Evolutionary conservation across 2,888 invertebrate genomes (phyloP), one percentile per base, ranked within the genome.

Genomic region (Drosophila mimica): DNA sequence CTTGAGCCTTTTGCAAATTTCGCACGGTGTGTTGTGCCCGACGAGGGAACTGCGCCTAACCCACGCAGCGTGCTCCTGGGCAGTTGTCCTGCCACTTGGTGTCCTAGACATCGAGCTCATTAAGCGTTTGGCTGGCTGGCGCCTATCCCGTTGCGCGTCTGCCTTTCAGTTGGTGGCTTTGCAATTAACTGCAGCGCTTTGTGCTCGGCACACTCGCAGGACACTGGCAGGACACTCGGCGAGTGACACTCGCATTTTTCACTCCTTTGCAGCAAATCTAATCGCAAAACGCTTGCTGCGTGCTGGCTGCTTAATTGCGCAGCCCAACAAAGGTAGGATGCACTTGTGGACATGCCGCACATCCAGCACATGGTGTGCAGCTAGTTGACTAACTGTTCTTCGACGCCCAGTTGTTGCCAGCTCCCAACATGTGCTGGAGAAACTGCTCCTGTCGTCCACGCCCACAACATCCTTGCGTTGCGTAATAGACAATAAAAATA

Each of bases 181-280:
- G 89, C 87, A 89, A 88, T 88, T 88, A 88, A 88, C 89, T 89
- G 89, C 84, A 79, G 76, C 63, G 87, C 79, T 63, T 87, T 79
- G 81, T 76, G 13, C 66, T 13, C 33, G 73, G 72, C 69, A 62
- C 84, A 62, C 61, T 66, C 66, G 40, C 70, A 52, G 70, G 48
- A 68, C 73, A 68, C 49, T 13, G 13, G 49, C 46, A 51, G 61
- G 81, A 68, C 78, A 59, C 74, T 76, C 59, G 74, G 78, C 73
- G 87, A 54, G 77, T 69, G 70, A 36, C 71, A 56, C 68, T 61
- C 61, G 62, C 71, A 77, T 79, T 84, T 81, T 79, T 82, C 83
- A 88, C 88, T 85, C 86, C 74, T 85, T 88, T 62, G 79, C 60
- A 71, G 82, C 76, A 74, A 76, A 86, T 86, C 85, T 83, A 85